These are phyloP conservation scores for Linepithema humile DNA, from an alignment of 1,140 invertebrate genomes.

Conservation along the genomic window DNA sequence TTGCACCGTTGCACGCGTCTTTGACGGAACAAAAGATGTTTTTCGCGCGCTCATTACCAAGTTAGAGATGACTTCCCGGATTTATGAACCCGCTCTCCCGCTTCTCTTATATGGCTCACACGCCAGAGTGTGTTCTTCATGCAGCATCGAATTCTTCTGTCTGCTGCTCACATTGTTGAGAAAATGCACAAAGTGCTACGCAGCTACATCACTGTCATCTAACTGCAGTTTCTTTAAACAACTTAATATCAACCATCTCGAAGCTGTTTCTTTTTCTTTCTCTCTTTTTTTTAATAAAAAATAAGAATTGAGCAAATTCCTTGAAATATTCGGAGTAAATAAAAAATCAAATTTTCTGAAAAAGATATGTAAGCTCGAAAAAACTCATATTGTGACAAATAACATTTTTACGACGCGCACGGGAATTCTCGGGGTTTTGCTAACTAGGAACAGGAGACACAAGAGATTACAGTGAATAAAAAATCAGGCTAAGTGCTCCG, in stretches of 20 bases:
- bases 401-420: background rate
- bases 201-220: background rate
- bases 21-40: constrained; percentile 54
- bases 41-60: constrained; percentile 54
- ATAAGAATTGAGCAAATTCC: too few species aligned
- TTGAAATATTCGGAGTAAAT: background rate
- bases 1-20: constrained; percentile 43
- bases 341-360: background rate
- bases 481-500: constrained; percentile 39
- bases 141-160: background rate
- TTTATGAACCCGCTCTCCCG: constrained; percentile 34
- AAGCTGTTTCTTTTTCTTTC: too few species aligned
- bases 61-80: constrained; percentile 46
- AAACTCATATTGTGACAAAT: constrained; percentile 10
- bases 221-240: background rate
- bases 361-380: background rate
- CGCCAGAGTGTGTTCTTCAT: background rate
- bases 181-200: background rate
- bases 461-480: constrained; percentile 25
- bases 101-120: constrained; percentile 2
- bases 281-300: too few species aligned
- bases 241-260: too few species aligned
- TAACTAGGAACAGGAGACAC: background rate
- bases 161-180: background rate
- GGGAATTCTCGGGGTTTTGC: background rate